Evolutionary conservation across 2,888 invertebrate genomes (phyloP).

Genomic region (Yponomeuta cagnagella): DNA sequence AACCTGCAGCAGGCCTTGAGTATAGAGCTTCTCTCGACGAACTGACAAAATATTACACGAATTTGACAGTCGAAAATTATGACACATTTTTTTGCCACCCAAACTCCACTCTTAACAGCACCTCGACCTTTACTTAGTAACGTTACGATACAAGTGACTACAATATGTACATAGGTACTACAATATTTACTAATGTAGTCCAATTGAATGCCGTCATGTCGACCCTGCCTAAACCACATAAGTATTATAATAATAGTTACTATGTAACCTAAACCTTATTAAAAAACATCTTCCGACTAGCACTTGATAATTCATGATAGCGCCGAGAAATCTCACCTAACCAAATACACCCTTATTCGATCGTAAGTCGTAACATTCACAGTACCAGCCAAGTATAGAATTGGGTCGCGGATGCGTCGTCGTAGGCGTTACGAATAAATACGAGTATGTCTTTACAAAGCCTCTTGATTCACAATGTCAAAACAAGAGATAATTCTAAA

Average conservation of each 20-base stretch:
- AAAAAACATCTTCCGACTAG: neutral
- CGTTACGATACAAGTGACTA: too few species aligned
- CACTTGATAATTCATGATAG: neutral
- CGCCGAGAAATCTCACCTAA: conserved; percentile 4
- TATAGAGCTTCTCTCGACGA: too few species aligned
- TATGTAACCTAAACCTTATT: neutral
- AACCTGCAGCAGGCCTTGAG: neutral
- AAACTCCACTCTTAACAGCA: too few species aligned
- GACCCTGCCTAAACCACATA: neutral
- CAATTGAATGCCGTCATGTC: too few species aligned
- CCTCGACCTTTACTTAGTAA: too few species aligned
- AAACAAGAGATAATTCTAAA: too few species aligned
- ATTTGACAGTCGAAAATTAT: too few species aligned
- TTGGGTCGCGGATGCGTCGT: conserved; percentile 1
- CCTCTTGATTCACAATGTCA: neutral
- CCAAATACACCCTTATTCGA: conserved; percentile 4
- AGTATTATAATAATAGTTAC: neutral
- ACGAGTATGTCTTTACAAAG: neutral
- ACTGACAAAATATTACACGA: too few species aligned
- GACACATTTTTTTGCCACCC: too few species aligned
- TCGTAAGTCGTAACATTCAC: neutral
- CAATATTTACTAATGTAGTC: too few species aligned
- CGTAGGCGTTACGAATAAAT: conserved; percentile 11
- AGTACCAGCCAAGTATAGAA: neutral
- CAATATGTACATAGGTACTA: too few species aligned